Base-by-base conservation (phyloP, 2,113 vertebrate species). In the Aegotheles bennettii region DNA sequence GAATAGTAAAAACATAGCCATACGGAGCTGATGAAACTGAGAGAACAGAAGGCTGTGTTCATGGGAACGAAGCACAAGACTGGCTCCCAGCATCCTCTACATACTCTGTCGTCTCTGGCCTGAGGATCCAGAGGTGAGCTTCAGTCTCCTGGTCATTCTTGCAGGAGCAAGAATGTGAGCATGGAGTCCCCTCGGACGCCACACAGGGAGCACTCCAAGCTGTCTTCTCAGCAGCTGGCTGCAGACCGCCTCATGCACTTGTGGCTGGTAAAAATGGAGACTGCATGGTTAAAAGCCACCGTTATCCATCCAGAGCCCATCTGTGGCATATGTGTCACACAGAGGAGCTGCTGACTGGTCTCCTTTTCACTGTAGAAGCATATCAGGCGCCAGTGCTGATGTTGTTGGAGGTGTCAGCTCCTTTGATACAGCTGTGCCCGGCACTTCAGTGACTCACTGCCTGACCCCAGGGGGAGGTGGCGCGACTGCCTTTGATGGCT, bases 391-490 rank as follows among this genome's bases (percentile, higher is more conserved):
- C 64, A 18, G 26, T 2, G 3, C 42, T 5, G 13, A 40, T 1
- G 13, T 5, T 1, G 13, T 6, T 47, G 45, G 63, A 96, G 90
- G 75, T 93, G 88, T 84, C 88, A 92, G 47, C 60, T 88, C 76
- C 94, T 96, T 96, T 93, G 95, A 81, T 59, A 74, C 92, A 93
- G 94, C 94, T 96, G 94, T 86, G 85, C 79, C 59, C 4, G 5
- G 51, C 93, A 38, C 85, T 74, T 76, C 57, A 14, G 87, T 77
- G 78, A 45, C 84, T 85, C 9, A 0, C 10, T 50, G 78, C 87
- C 85, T 94, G 95, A 93, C 94, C 96, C n/a, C 51, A 73, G 94
- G 94, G 92, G 92, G 93, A 87, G 88, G 89, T 69, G 81, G 14
- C 0, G 0, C 1, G 10, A 10, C 74, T 47, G 93, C 93, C 90